Evolutionary conservation across 1,140 invertebrate species (phyloP), one percentile per base, ranked within the genome.

Genomic region (Drosophila parvula): DNA sequence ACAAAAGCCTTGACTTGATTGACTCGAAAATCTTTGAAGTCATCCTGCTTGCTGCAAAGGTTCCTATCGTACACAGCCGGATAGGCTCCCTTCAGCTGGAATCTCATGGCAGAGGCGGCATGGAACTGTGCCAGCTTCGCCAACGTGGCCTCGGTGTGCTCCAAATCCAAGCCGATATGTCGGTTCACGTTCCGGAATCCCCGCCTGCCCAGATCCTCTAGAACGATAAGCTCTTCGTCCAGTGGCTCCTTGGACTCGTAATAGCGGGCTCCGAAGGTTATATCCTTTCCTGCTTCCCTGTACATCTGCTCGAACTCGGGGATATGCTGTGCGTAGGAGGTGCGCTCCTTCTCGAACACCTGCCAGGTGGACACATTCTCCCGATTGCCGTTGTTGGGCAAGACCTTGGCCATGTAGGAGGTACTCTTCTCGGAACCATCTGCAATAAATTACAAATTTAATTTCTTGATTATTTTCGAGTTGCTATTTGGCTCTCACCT

Each of bases 111-210:
- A 0, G 94, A 94, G 5, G 92, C 88, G 0, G 94, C 94, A 79
- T 95, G 94, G 60, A 94, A 94, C 60, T 84, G 92, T 0, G 93
- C 94, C 50, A 95, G 67, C 64, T 93, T 93, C n/a, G 92, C 85
- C 10, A 95, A 69, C 4, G 93, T 93, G 5, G 93, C 68, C 60
- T 92, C 65, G 8, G 91, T 91, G 64, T 95, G 94, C 4, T 85
- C 22, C 41, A 93, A 56, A 74, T 95, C 94, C 34, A 95, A 90
- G 12, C 94, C 94, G 28, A 70, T 38, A 12, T 93, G 91, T 43
- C 94, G 92, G 60, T 93, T 88, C 0, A 91, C 92, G 92, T 95
- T 94, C 14, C 92, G 91, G 79, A 93, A 95, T 9, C 94, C 93
- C 1, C 91, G 69, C 30, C 82, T 83, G 10, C 92, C 67, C 22